A percentile compares a stretch with the other conserved stretches of the same genome.
phyloP scores from a whole-genome alignment of 2,113 vertebrate species.

The Herpailurus yagouaroundi region DNA sequence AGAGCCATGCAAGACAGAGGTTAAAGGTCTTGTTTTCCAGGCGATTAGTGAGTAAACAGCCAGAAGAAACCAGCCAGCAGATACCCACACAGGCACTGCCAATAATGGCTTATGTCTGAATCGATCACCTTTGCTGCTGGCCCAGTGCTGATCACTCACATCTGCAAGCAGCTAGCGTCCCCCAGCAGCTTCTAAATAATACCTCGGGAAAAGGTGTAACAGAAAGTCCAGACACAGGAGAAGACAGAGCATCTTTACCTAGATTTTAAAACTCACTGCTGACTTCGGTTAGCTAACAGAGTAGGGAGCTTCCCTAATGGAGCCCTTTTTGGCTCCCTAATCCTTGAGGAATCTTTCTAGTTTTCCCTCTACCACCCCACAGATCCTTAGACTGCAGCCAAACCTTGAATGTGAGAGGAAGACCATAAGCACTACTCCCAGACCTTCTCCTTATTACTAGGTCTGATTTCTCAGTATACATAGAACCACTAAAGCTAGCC shows the following conservation, averaged over 20 bases:
- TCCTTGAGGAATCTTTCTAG: neutral
- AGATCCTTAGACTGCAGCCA: neutral
- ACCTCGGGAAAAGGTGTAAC: neutral
- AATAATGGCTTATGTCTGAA: neutral
- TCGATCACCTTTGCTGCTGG: rapidly evolving
- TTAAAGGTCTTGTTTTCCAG: neutral
- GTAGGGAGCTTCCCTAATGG: neutral
- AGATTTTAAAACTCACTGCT: neutral
- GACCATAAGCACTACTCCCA: neutral
- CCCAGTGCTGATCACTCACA: neutral
- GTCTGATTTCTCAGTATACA: neutral
- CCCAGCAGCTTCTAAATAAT: neutral
- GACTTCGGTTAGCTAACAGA: neutral
- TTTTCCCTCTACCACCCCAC: neutral
- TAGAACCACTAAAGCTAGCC: neutral
- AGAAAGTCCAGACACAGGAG: neutral
- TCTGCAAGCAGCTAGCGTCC: neutral
- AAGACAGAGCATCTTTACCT: neutral
- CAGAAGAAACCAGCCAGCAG: neutral
- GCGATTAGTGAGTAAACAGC: neutral
- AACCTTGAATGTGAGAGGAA: neutral
- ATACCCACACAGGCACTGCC: neutral
- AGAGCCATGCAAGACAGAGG: neutral
- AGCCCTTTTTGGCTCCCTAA: neutral
- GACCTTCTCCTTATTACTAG: no score